Percentiles rank a stretch among this genome's conserved stretches.
These are phyloP conservation scores for Philopedon plagiatum DNA, from an alignment of 2,888 invertebrate genomes.

Conservation along the genomic window DNA sequence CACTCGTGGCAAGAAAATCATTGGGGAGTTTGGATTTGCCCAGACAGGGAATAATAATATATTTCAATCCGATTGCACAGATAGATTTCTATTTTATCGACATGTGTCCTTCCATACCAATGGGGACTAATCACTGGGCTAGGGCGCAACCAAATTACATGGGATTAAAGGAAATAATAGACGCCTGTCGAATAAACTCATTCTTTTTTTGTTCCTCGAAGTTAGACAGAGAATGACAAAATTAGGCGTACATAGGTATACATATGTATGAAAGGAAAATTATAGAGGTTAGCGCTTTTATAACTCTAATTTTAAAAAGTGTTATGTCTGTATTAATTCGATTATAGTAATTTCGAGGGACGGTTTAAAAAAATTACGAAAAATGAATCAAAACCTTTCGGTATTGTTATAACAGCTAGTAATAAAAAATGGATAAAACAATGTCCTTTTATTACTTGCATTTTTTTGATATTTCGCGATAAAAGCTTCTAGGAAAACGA, in stretches of 20 bases:
- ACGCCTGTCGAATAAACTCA: conserved; percentile 42
- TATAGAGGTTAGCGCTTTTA: conserved; percentile 10
- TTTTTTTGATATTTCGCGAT: too few relatives aligned
- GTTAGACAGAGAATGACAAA: conserved; percentile 22
- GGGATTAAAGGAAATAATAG: conserved; percentile 51
- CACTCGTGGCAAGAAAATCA: too few relatives aligned
- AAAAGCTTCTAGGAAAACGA: too few relatives aligned
- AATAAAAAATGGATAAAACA: too few relatives aligned
- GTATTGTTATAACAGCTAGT: too few relatives aligned
- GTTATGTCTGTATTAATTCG: conserved; percentile 16
- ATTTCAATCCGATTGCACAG: conserved; percentile 51
- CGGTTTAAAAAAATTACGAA: background rate
- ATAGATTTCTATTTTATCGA: conserved; percentile 54
- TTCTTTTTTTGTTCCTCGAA: conserved; percentile 33
- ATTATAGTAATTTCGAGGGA: background rate
- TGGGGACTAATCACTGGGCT: conserved; percentile 51
- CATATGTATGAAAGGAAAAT: conserved; percentile 25
- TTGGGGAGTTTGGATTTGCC: conserved; percentile 12
- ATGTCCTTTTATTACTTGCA: too few relatives aligned
- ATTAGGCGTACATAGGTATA: too few relatives aligned
- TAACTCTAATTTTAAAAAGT: conserved; percentile 18
- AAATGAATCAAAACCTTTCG: background rate
- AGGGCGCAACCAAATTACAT: conserved; percentile 50
- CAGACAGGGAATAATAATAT: conserved; percentile 44
- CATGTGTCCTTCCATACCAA: conserved; percentile 51